Evolutionary conservation across 2,888 invertebrate genomes (phyloP), one percentile per base, ranked within the genome.

Genomic region (Lasioglossum pauxillum): DNA sequence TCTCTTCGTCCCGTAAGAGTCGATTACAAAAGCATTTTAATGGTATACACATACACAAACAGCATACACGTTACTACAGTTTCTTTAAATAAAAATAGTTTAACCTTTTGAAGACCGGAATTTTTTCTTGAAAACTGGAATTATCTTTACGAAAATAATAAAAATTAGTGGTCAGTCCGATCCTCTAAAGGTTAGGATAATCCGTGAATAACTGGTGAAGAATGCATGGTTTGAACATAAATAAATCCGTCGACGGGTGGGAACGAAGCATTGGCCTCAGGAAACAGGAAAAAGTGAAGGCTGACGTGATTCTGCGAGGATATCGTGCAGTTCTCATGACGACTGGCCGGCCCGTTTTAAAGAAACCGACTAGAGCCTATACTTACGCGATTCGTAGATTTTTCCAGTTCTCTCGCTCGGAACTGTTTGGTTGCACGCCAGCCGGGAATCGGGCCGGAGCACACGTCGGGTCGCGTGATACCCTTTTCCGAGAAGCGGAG

Each of bases 401-500:
- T 72, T 75, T 46, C 35, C 53, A 16, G 41, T 5, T 41, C 53
- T 53, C 53, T n/a, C 53, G 10, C 41, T 72, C n/a, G 35, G 44
- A 60, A 76, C 57, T 31, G 49, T 76, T 82, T 8, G 41, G 23
- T 75, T 71, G 74, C 81, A 75, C 82, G 74, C 23, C 53, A 83
- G 67, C 23, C 53, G 46, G 49, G 71, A 60, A 71, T 60, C 53
- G 53, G 23, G 49, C 46, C 82, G 57, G 75, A 81, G 38, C 31
- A 19, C 46, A 44, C 53, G 57, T 27, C 64, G 64, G 64, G 44
- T 83, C 71, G 84, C 79, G 76, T 69, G 85, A 80, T 85, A 84
- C 74, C 49, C 69, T 16, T 69, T 80, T 84, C 80, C 53, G 41
- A 84, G 85, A 85, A 85, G 75, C 38, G 38, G 64, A 41, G 83